Evolutionary conservation across 2,888 invertebrate species (phyloP).

Genomic region (Leptopilina myrica): DNA sequence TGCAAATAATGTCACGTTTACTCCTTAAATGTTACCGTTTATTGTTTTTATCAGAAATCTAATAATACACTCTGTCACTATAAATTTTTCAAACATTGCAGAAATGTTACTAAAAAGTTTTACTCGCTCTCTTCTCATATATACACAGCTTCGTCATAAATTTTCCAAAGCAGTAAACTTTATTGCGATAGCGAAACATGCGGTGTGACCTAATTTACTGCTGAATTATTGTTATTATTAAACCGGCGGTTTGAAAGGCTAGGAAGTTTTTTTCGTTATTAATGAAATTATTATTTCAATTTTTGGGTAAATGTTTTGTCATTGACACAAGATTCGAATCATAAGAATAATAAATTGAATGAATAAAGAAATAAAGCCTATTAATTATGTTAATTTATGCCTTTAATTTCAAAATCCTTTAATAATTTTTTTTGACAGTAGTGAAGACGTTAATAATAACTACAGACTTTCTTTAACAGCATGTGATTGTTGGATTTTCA

Average conservation of each 20-base stretch:
- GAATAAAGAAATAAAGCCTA: too few species aligned
- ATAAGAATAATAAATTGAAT: too few species aligned
- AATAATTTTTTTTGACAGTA: too few species aligned
- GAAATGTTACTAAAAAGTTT: neutral
- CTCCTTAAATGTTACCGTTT: neutral
- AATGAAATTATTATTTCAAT: too few species aligned
- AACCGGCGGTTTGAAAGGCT: neutral
- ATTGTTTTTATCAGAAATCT: conserved; percentile 15
- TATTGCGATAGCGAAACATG: neutral
- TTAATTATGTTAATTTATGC: too few species aligned
- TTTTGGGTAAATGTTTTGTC: too few species aligned
- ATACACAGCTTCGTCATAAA: neutral
- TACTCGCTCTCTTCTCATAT: neutral
- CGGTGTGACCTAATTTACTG: conserved; percentile 2
- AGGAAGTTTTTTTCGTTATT: too few species aligned
- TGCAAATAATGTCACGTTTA: neutral
- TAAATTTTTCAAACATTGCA: conserved; percentile 13
- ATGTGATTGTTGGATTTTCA: too few species aligned
- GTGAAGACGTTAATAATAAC: too few species aligned
- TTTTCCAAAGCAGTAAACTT: conserved; percentile 8
- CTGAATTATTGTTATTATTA: conserved; percentile 3
- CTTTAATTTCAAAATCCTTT: too few species aligned
- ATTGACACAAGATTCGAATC: too few species aligned
- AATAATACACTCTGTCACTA: conserved; percentile 7
- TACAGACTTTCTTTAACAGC: too few species aligned